phyloP scores from a whole-genome alignment of 2,888 invertebrate genomes.

The Chrysolina americana region DNA sequence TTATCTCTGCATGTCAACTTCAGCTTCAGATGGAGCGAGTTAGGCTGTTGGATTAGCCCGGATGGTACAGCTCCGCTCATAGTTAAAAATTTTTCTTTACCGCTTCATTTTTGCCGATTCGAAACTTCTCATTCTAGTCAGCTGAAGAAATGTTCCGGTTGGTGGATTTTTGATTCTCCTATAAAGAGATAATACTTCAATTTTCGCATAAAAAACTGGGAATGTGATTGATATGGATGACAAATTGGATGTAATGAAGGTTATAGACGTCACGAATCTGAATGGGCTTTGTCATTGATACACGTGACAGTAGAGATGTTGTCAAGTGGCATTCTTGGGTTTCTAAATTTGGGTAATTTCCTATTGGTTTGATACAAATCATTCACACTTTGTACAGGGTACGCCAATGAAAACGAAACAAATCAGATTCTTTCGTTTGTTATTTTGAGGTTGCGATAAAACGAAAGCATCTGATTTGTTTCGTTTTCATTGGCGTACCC shows the following conservation, averaged over 20 bases:
- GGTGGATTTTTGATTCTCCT: conserved; percentile 3
- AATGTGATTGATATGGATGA: background rate
- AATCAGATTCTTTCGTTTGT: too few species aligned
- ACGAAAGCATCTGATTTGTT: too few species aligned
- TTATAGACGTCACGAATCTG: background rate
- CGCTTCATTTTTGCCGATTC: conserved; percentile 29
- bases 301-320: background rate
- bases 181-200: background rate
- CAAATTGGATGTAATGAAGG: background rate
- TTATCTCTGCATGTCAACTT: conserved; percentile 66
- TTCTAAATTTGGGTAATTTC: too few species aligned
- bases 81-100: conserved; percentile 19
- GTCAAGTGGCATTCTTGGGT: too few species aligned
- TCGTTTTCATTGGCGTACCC: too few species aligned
- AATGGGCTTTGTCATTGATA: background rate
- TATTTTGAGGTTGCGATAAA: too few species aligned
- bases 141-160: background rate
- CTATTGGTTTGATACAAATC: too few species aligned
- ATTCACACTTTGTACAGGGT: too few species aligned
- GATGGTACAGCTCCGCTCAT: conserved; percentile 59
- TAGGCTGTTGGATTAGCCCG: conserved; percentile 51
- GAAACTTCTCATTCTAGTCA: conserved; percentile 11
- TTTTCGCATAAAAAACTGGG: conserved; percentile 4
- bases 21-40: conserved; percentile 60
- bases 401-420: too few species aligned